Evolutionary conservation across 1,140 invertebrate species (phyloP).

Genomic region (Solenopsis invicta): DNA sequence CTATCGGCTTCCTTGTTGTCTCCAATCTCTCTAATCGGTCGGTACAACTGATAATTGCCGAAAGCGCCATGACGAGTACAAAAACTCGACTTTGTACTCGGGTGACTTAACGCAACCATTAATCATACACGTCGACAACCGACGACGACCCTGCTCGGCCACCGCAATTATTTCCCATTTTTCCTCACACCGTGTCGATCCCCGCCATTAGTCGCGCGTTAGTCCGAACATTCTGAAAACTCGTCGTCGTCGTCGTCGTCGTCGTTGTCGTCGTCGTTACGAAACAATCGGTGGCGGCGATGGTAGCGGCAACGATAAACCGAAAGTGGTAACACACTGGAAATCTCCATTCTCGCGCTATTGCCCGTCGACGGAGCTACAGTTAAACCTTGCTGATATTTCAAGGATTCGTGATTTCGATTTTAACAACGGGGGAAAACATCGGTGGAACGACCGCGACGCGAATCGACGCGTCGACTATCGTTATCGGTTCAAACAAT

Average conservation of each 20-base stretch:
- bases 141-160: slow-evolving; percentile 27
- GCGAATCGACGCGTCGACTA: slow-evolving; percentile 29
- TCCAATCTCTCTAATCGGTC: slow-evolving; percentile 51
- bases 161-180: slow-evolving; percentile 58
- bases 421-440: slow-evolving; percentile 63
- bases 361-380: background rate
- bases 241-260: slow-evolving; percentile 65
- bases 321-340: slow-evolving; percentile 60
- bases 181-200: slow-evolving; percentile 12
- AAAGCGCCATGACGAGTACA: slow-evolving; percentile 58
- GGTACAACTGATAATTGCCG: slow-evolving; percentile 67
- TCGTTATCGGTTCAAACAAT: slow-evolving; percentile 60
- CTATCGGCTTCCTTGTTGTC: slow-evolving; percentile 49
- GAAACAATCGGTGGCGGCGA: slow-evolving; percentile 38
- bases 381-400: slow-evolving; percentile 29
- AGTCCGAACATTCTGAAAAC: slow-evolving; percentile 62
- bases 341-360: slow-evolving; percentile 56
- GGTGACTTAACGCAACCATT: slow-evolving; percentile 71
- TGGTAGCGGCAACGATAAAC: slow-evolving; percentile 45
- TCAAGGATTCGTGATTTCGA: slow-evolving; percentile 57
- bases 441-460: slow-evolving; percentile 42
- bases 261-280: slow-evolving; percentile 60
- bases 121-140: slow-evolving; percentile 69
- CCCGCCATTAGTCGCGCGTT: slow-evolving; percentile 53
- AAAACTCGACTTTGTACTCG: slow-evolving; percentile 47